These are phyloP conservation scores for Scaptomyza polygonia DNA, from an alignment of 2,888 invertebrate genomes.

Conservation along the genomic window DNA sequence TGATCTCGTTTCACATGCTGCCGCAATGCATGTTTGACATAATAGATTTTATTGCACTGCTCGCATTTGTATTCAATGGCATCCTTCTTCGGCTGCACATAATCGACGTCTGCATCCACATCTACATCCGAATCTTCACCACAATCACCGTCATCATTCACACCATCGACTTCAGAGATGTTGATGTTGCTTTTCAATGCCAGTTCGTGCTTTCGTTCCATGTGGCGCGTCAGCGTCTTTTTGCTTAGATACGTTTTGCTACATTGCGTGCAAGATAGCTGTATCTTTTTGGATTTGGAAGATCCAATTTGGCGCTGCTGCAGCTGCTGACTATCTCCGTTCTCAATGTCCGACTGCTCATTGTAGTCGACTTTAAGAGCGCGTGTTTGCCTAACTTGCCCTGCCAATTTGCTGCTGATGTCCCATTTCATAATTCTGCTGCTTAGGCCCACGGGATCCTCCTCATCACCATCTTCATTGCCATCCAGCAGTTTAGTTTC, in stretches of 20 bases:
- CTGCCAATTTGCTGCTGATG: neutral
- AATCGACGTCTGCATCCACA: constrained; percentile 38
- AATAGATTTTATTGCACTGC: constrained; percentile 62
- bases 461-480: constrained; percentile 12
- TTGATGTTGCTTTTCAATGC: neutral
- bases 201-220: constrained; percentile 55
- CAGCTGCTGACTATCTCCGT: constrained; percentile 3
- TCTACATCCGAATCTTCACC: constrained; percentile 32
- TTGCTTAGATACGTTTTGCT: constrained; percentile 53
- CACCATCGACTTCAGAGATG: constrained; percentile 9
- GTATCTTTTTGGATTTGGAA: constrained; percentile 15
- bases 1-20: constrained; percentile 68
- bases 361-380: constrained; percentile 54
- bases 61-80: constrained; percentile 57
- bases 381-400: constrained; percentile 39
- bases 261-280: constrained; percentile 43
- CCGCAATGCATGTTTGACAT: constrained; percentile 58
- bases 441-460: constrained; percentile 34
- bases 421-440: constrained; percentile 61
- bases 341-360: constrained; percentile 42
- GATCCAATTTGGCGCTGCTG: constrained; percentile 1
- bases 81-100: constrained; percentile 39
- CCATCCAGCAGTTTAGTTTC: constrained; percentile 16
- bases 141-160: constrained; percentile 15
- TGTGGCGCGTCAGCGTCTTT: constrained; percentile 53